Base-by-base conservation (phyloP, 64 coral and sea anemone species). In the Pachyseris speciosa region DNA sequence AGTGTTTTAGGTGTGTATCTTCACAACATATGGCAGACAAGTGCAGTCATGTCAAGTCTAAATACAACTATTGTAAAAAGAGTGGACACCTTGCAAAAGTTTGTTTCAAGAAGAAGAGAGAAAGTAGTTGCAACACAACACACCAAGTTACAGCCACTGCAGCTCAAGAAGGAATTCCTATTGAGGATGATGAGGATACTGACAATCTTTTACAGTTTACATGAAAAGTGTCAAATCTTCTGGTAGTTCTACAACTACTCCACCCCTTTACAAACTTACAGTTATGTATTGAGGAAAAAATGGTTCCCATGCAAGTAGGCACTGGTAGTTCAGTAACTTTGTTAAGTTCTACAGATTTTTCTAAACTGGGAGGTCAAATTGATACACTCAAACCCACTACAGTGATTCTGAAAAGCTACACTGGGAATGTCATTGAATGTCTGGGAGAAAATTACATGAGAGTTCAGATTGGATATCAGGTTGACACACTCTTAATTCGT, bases 1-100 rank as follows among this genome's bases (percentile, higher is more conserved):
- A 57, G 27, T 94, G 91, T 61, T 87, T 69, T 43, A 68, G 91
- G 25, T 94, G 91, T 81, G 83, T 67, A 27, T 94, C 92, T 25
- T 39, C 63, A 17, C 84, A 94, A 64, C 84, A 94, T 60, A 39
- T 88, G 77, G 84, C 75, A 27, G 64, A 94, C 52, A 72, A 80
- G 49, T 88, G 74, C 34, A 88, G n/a, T 24, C 64, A 88, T 47
- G 50, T 28, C 5, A 83, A 81, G 7, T 71, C 75, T 63, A 71
- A 27, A 24, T 94, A 75, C 72, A 74, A 75, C 61, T 83, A 71
- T 36, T 83, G 91, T 67, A 75, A 88, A 29, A 94, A 94, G 48
- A 29, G 29, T 30, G 74, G 91, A 67, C 84, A 94, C 36, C 24
- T 87, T 44, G 72, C 74, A 68, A 74, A 71, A 41, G 92, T 50